Evolutionary conservation across 1,140 invertebrate species (phyloP), one percentile per base, ranked within the genome.

Genomic region (Microvelia longipes): DNA sequence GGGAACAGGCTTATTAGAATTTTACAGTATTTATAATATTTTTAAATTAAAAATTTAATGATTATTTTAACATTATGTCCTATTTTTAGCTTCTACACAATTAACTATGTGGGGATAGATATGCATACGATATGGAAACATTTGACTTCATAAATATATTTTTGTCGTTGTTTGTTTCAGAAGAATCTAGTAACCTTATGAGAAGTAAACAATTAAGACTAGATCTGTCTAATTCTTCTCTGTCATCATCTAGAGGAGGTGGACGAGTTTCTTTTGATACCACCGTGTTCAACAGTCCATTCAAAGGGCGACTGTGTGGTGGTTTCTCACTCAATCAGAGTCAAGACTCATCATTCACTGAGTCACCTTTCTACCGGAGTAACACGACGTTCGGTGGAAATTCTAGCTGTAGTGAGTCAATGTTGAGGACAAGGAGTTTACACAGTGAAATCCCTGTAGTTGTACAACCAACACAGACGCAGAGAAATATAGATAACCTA

Each of bases 311-410:
- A 74, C 70, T 74, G 74, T 35, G 67, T 72, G 29, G 28, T 71
- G 25, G 62, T 24, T 5, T 26, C 25, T 64, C 62, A 64, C 2
- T 15, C 11, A 24, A 61, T 13, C 15, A 19, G 26, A 24, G 68
- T 13, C 15, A 19, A 25, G 25, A 25, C 15, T 1, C 13, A n/a
- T 15, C 60, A 25, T 19, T 60, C n/a, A 68, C 67, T 25, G 28
- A 62, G 19, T 73, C 91, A 14, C 87, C 91, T 30, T 94, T 93
- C 78, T 94, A 94, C 77, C 82, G 82, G 73, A 90, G 90, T n/a
- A 85, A 83, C 73, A 92, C 88, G 1, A 86, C 84, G 63, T 94
- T 88, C 79, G 91, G 92, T 28, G 91, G 91, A 64, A 85, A 88
- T 50, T 85, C 89, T 61, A 84, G 64, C 26, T 69, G 69, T 29